Evolutionary conservation across 2,113 vertebrate species (phyloP), one percentile per base, ranked within the genome.

Genomic region (Larimichthys polyactis): DNA sequence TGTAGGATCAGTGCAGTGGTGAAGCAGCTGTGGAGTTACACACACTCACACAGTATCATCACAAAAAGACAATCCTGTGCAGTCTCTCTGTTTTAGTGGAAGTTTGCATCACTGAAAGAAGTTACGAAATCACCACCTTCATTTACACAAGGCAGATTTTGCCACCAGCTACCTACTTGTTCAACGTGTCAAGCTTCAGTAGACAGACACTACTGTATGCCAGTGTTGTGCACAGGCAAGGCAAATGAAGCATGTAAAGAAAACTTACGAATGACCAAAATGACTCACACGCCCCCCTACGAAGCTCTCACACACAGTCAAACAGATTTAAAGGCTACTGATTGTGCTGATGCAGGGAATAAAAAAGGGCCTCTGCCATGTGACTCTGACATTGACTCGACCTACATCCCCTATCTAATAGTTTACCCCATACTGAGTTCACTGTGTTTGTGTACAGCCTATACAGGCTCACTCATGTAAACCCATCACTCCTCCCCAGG

Each of bases 371-470:
- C 29, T 10, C 1, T 22, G 9, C 43, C 60, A 62, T 76, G 59
- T 76, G 78, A 75, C 48, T 79, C 71, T 87, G 78, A 87, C 74
- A 89, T 90, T 92, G 86, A 87, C 67, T 75, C 36, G 60, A 87
- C 83, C 79, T 83, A 75, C 78, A 86, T 89, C 83, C 75, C 78
- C 69, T 70, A 78, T 90, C 70, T 68, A 65, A 80, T 48, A 67
- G 72, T 81, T 84, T 68, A 76, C 64, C 82, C 70, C 57, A 73
- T 78, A 76, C 77, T 66, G 63, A 17, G 66, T 64, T 78, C n/a
- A 57, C 12, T 71, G 57, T 27, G 32, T 49, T 11, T 59, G 57
- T 59, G 0, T 59, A 4, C 8, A n/a, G 57, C 17, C 17, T 9
- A 46, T 12, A 48, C 22, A 20, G 16, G 8, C 36, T 52, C 2